Conservation (phyloP, 2,113 vertebrate genomes). For the Boulengeromyrus knoepffleri region DNA sequence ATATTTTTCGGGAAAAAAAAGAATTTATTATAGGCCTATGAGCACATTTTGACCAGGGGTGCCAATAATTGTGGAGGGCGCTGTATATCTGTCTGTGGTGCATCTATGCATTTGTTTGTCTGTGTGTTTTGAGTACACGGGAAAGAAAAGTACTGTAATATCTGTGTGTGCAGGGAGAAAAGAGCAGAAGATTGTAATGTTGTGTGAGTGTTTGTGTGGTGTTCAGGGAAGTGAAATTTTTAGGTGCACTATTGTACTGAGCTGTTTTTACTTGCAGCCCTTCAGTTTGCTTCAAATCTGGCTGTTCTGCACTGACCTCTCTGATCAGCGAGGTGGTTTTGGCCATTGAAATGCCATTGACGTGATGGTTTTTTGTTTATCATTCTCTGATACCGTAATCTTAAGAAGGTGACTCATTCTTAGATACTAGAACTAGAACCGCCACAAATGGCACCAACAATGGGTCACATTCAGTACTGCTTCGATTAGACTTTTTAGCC, state of each 20-base stretch:
- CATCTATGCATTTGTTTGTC: conserved; percentile 7
- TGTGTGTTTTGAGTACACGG: background rate
- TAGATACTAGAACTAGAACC: background rate
- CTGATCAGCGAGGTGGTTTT: background rate
- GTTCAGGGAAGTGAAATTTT: background rate
- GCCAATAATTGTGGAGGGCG: too few species aligned
- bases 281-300: background rate
- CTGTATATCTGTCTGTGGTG: background rate
- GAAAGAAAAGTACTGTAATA: background rate
- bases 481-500: background rate
- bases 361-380: background rate
- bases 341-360: background rate
- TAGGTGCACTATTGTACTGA: background rate
- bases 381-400: background rate
- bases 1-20: background rate
- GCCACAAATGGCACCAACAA: background rate
- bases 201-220: background rate
- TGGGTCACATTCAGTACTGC: background rate
- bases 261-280: background rate
- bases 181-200: background rate
- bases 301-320: background rate
- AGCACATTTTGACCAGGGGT: too few species aligned
- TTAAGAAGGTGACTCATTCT: background rate
- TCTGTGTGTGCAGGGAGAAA: background rate
- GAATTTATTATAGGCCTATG: too few species aligned